These are phyloP conservation scores for Silurus asotus DNA, from an alignment of 2,113 vertebrate genomes.

Conservation along the genomic window DNA sequence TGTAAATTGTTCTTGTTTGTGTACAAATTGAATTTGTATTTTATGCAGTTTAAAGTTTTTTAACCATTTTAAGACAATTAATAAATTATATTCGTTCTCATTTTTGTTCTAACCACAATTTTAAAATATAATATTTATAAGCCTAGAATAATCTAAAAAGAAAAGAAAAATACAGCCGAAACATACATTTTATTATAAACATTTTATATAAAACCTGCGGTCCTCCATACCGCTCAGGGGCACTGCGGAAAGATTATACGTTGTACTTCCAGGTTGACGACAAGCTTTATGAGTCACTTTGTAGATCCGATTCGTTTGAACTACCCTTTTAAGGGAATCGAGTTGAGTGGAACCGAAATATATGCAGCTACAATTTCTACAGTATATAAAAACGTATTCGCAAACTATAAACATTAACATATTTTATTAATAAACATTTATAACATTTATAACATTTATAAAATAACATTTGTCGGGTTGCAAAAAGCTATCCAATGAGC, in stretches of 20 bases:
- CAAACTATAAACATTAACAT: no score
- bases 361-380: not conserved
- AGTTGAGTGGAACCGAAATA: not conserved
- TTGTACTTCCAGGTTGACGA: constrained; percentile 16
- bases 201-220: no score
- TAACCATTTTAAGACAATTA: not conserved
- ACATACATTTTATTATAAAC: not conserved
- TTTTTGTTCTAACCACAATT: not conserved
- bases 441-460: no score
- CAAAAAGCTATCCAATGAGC: not conserved
- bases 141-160: no score
- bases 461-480: not conserved
- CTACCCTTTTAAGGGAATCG: not conserved
- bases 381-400: no score
- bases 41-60: not conserved
- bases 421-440: not conserved
- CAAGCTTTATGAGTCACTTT: not conserved
- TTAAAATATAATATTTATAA: no score
- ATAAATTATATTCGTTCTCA: not conserved
- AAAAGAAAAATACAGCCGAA: not conserved
- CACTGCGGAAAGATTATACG: not conserved
- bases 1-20: no score
- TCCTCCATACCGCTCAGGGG: constrained; percentile 15
- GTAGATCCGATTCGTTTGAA: not conserved
- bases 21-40: not conserved